A percentile compares a stretch with the other conserved stretches of the same genome.
Conservation (phyloP, 2,113 vertebrate species). For the Varanus salvator region DNA sequence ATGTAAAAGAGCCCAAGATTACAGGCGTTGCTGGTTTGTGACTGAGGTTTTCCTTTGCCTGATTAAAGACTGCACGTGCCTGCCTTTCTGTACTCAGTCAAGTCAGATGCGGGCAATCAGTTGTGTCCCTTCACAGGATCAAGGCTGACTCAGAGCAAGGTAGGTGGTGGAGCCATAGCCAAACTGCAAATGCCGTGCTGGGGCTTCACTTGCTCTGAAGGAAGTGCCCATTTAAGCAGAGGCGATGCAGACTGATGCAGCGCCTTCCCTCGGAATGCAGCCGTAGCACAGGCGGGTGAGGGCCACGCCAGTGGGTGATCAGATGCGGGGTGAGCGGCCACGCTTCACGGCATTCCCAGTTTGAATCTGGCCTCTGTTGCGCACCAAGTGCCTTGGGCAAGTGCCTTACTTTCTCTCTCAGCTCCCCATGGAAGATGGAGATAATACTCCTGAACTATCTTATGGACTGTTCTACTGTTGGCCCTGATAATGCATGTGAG, state of each 20-base stretch:
- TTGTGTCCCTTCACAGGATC: background rate
- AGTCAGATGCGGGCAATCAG: background rate
- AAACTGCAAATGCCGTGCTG: too few relatives aligned
- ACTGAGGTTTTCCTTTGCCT: background rate
- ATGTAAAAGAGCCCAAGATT: background rate
- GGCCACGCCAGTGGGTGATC: background rate
- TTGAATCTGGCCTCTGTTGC: background rate
- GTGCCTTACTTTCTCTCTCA: background rate
- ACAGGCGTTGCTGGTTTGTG: fast-evolving
- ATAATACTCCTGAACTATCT: background rate
- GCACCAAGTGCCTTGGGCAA: background rate
- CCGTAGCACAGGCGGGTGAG: background rate
- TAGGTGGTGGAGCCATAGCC: background rate
- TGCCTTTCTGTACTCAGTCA: fast-evolving
- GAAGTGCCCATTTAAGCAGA: background rate
- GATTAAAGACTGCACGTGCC: background rate
- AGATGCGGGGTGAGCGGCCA: background rate
- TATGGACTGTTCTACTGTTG: too few relatives aligned
- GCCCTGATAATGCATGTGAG: too few relatives aligned
- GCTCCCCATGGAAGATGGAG: background rate
- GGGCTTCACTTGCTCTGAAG: background rate
- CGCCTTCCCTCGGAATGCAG: background rate
- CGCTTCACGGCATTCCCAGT: background rate
- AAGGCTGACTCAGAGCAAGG: background rate
- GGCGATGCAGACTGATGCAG: background rate